Evolutionary conservation across 2,113 vertebrate species (phyloP), one percentile per base, ranked within the genome.

Genomic region (Scortum barcoo): DNA sequence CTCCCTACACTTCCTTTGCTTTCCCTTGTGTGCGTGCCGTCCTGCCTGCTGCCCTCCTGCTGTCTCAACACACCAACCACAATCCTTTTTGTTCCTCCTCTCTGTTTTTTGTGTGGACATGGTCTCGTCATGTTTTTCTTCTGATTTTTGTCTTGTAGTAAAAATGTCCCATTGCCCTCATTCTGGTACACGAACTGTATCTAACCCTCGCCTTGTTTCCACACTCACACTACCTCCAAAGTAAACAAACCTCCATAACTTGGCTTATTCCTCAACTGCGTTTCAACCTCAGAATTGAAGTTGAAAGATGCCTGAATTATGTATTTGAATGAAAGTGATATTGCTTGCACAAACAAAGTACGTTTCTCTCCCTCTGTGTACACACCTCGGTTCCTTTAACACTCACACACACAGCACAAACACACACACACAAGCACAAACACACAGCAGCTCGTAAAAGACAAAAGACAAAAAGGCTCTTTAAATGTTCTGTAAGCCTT

Each of bases 1-100:
- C 94, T 86, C 66, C 58, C 63, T 38, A 46, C 48, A 66, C 60
- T 20, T 71, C 66, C 50, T 36, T 12, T 80, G 72, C 17, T 54
- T 57, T 7, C 72, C 61, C 56, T n/a, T 71, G 13, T 77, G 57
- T 62, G 69, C 82, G 72, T 60, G 61, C 69, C 42, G 67, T 86
- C 72, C 76, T 94, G 95, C 96, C 95, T 96, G 96, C 95, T 95
- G 84, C 84, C 87, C 91, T 30, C 74, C 62, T 88, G 54, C 81
- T 80, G 57, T 88, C 76, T 63, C 26, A 53, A 36, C 60, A 80
- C 70, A 36, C 42, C 65, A 30, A 51, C 74, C 69, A 89, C 66
- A 65, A 51, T 65, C 40, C 78, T 85, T 46, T 85, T 50, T 61
- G 61, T 90, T 71, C 60, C 56, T 61, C 61, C n/a, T 70, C 44